Evolutionary conservation across 2,113 vertebrate species (phyloP).

Genomic region (Galbula dea): DNA sequence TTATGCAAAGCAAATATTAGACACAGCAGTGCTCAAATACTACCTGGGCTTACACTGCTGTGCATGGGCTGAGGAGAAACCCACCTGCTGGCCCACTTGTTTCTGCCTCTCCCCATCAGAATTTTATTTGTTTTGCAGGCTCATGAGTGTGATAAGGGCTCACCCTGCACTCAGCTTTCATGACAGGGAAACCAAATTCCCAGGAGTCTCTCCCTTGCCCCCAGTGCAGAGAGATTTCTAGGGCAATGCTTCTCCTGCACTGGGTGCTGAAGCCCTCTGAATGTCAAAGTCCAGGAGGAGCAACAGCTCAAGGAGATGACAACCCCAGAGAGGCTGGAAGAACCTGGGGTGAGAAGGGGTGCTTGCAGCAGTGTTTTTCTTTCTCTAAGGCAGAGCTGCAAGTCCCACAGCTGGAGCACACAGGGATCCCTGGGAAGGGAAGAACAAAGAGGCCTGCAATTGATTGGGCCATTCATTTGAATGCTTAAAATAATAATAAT

Average conservation of each 20-base stretch:
- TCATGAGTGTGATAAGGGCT: background rate
- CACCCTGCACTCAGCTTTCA: background rate
- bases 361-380: background rate
- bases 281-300: background rate
- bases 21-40: background rate
- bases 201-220: background rate
- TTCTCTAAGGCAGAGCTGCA: background rate
- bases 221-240: background rate
- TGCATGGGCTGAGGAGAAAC: background rate
- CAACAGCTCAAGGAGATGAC: background rate
- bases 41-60: background rate
- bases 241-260: background rate
- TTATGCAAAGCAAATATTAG: constrained; percentile 13
- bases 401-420: background rate
- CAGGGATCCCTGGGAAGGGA: background rate
- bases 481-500: constrained; percentile 27
- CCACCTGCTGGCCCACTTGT: background rate
- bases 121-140: background rate
- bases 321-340: background rate
- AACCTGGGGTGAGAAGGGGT: background rate
- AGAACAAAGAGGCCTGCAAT: constrained; percentile 14
- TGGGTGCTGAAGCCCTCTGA: background rate
- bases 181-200: background rate
- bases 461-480: constrained; percentile 20
- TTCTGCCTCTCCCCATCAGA: background rate